Conservation (phyloP, 2,797 vertebrate species). For the Sebastes iracundus region DNA sequence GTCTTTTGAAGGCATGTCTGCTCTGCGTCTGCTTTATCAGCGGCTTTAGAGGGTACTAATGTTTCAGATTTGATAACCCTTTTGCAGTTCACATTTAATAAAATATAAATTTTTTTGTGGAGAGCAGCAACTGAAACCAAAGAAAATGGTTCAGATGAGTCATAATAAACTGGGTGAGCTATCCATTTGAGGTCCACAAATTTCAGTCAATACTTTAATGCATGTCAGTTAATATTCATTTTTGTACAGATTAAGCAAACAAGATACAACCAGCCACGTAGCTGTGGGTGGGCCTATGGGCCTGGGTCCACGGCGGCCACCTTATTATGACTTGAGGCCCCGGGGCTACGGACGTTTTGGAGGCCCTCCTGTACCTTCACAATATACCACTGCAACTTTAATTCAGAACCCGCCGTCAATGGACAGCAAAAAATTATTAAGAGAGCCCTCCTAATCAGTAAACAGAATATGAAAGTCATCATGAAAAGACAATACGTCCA, state of each 20-base stretch:
- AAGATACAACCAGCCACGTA: not conserved
- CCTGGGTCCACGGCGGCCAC: accelerated
- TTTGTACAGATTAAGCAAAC: not conserved
- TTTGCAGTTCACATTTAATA: not conserved
- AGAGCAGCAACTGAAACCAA: not conserved
- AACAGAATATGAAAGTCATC: not conserved
- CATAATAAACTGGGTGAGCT: not conserved
- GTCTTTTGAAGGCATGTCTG: conserved; percentile 8
- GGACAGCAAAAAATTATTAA: accelerated
- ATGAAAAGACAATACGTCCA: not conserved
- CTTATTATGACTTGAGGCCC: not conserved
- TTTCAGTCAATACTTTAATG: not conserved
- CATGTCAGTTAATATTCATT: not conserved
- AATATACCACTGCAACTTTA: not conserved
- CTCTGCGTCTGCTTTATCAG: not conserved
- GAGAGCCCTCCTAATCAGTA: not conserved
- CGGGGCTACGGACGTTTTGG: no score
- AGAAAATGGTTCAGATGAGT: not conserved
- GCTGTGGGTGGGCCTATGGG: not conserved
- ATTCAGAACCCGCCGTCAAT: not conserved
- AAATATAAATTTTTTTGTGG: not conserved
- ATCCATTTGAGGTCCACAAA: not conserved
- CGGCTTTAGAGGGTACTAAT: not conserved
- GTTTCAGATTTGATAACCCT: conserved; percentile 1
- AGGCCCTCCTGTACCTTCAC: no score